Evolutionary conservation across 2,888 invertebrate genomes (phyloP), one percentile per base, ranked within the genome.

Genomic region (Ormyrus labotus): DNA sequence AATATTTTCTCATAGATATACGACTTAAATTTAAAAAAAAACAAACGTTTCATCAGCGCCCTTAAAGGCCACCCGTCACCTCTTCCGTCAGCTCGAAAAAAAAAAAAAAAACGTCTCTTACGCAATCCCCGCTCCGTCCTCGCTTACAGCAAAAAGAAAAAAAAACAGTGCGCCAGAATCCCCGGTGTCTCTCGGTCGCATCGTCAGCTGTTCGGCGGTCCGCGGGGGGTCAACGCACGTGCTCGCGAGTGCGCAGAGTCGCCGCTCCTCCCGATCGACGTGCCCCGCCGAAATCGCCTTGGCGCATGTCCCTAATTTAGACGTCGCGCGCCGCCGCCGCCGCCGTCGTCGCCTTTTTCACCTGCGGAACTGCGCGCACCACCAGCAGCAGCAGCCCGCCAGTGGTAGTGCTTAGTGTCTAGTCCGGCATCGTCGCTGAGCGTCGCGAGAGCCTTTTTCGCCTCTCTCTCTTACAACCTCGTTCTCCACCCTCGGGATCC

Each of bases 231-330:
- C 8, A 68, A 53, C 48, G 48, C 10, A 9, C 48, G 6, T 55
- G 76, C 61, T 63, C 63, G 70, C 60, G 47, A 2, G 45, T 19
- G 5, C 57, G 77, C 34, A 34, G 34, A 34, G 34, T 1, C 0
- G 19, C 19, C 13, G 13, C 34, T 34, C 34, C 34, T 34, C 34
- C 34, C 34, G 34, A 4, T 34, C 34, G 34, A 1, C 3, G 34
- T 13, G 34, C 34, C 4, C 34, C 61, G 68, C 50, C 63, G 73
- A 53, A 53, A 53, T 64, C 81, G 78, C 57, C 65, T 65, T 60
- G 61, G 71, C 78, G 79, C 69, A 78, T 74, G 69, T 73, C 75
- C 67, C 80, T 50, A 57, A 80, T 70, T 80, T 80, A 77, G 81
- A 50, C 47, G 73, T 55, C 9, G 64, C 5, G 11, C 47, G 55